These are phyloP conservation scores for Anhinga anhinga DNA, from an alignment of 2,113 vertebrate species.

Conservation along the genomic window DNA sequence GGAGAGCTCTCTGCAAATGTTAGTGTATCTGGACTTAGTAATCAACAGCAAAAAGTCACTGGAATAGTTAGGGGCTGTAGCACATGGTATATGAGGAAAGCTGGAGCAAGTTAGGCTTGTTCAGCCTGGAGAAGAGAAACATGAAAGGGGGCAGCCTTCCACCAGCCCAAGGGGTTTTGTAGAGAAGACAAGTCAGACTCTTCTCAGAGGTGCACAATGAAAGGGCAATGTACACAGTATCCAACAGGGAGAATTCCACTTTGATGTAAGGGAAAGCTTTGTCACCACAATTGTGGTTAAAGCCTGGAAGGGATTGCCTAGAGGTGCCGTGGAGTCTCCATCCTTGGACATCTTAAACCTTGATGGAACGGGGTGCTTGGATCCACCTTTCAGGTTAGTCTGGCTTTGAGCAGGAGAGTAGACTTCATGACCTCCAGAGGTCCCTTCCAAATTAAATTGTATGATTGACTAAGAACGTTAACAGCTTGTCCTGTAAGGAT, in stretches of 20 bases:
- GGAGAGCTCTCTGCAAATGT: not conserved
- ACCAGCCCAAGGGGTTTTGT: not conserved
- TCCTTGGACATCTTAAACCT: not conserved
- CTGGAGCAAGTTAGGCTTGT: not conserved
- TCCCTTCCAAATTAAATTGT: not conserved
- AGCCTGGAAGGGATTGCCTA: not conserved
- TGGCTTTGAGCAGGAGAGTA: not conserved
- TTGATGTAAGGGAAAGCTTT: not conserved
- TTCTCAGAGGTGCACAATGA: not conserved
- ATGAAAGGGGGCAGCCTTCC: fast-evolving
- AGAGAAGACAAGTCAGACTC: not conserved
- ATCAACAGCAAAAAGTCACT: not conserved
- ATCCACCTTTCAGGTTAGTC: not conserved
- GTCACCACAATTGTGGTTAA: not conserved
- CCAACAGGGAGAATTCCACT: not conserved
- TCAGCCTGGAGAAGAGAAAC: not conserved
- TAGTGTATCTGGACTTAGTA: not conserved
- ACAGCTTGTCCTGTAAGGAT: not conserved
- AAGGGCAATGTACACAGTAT: fast-evolving
- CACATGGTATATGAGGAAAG: not conserved
- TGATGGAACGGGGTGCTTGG: not conserved
- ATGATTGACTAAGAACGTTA: not conserved
- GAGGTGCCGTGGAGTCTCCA: not conserved
- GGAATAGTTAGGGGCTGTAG: not conserved
- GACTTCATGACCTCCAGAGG: not conserved